phyloP scores from a whole-genome alignment of 1,140 invertebrate genomes.

The Gryon sp. region DNA sequence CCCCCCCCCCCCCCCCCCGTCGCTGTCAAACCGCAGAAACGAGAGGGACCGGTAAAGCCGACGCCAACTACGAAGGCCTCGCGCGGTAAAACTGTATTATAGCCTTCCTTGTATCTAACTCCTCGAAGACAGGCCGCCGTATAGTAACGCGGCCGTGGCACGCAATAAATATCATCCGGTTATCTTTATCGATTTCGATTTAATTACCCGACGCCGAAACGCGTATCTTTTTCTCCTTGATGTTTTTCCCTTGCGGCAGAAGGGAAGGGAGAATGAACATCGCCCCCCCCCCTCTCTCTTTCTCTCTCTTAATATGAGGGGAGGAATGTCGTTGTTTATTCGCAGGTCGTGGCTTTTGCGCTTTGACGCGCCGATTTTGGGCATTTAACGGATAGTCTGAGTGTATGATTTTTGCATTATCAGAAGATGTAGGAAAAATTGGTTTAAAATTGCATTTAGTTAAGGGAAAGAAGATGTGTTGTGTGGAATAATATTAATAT shows the following conservation, averaged over 20 bases:
- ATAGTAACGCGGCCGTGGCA: constrained; percentile 56
- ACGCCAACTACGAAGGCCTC: constrained; percentile 63
- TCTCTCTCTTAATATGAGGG: not conserved
- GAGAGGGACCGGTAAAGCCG: constrained; percentile 68
- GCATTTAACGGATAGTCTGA: too few species aligned
- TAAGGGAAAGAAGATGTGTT: too few species aligned
- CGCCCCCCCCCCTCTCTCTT: not conserved
- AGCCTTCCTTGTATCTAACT: constrained; percentile 72
- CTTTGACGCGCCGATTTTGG: too few species aligned
- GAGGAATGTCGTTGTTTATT: too few species aligned
- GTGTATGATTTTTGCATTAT: too few species aligned
- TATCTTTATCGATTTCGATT: constrained; percentile 62
- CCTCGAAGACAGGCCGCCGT: constrained; percentile 57
- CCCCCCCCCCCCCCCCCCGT: constrained; percentile 28
- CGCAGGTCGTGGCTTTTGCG: constrained; percentile 3
- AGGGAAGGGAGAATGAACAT: too few species aligned
- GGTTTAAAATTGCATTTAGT: too few species aligned
- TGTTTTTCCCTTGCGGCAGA: not conserved
- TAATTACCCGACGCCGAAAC: constrained; percentile 53
- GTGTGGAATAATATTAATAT: too few species aligned
- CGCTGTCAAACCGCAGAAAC: constrained; percentile 68
- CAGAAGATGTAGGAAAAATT: too few species aligned
- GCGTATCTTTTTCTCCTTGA: constrained; percentile 15
- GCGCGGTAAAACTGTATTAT: constrained; percentile 75
- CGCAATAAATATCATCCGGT: constrained; percentile 66